Conservation (phyloP, 2,888 invertebrate species). For the Listrodromus nycthemerus region DNA sequence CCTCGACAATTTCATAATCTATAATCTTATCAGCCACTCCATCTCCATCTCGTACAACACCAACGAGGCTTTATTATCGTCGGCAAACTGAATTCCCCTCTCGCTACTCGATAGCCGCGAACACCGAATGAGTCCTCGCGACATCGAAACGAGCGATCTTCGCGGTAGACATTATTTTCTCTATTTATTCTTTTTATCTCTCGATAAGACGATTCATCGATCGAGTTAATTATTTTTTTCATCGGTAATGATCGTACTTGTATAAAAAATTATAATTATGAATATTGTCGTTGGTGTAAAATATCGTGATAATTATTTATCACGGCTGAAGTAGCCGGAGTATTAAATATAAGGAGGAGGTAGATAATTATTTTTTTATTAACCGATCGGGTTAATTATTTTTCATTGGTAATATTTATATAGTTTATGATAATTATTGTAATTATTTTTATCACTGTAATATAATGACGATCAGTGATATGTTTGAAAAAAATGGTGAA, state of each 20-base stretch:
- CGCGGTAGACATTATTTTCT: background rate
- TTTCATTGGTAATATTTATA: too few species aligned
- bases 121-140: conserved; percentile 1
- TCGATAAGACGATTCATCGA: background rate
- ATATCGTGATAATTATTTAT: too few species aligned
- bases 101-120: conserved; percentile 19
- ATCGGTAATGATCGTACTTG: background rate
- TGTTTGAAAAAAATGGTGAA: background rate
- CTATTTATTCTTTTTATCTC: background rate
- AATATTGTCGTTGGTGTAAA: too few species aligned
- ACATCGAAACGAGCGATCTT: background rate
- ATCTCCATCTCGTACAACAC: background rate
- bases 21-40: conserved; percentile 64
- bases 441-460: too few species aligned
- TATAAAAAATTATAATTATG: background rate
- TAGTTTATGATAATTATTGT: too few species aligned
- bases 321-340: too few species aligned
- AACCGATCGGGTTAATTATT: too few species aligned
- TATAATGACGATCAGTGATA: background rate
- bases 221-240: background rate
- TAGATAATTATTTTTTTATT: too few species aligned
- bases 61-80: conserved; percentile 19
- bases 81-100: conserved; percentile 38
- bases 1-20: conserved; percentile 67
- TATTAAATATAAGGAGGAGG: too few species aligned